Evolutionary conservation across 1,140 invertebrate species (phyloP), one percentile per base, ranked within the genome.

Genomic region (Aphidius gifuensis): DNA sequence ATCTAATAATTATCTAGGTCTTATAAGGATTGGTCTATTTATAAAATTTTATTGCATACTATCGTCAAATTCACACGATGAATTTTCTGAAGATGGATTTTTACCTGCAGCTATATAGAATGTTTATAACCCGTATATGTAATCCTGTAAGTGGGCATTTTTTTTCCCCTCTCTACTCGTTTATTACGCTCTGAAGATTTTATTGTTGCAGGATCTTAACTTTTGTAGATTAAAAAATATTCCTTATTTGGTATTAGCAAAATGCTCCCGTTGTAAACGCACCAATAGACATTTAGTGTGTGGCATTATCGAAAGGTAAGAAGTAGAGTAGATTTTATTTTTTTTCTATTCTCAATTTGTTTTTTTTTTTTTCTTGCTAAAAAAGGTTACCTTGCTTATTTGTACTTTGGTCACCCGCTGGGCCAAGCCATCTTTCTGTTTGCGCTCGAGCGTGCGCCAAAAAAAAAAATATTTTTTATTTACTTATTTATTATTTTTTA

Each of bases 141-240:
- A 78, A 79, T 79, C 77, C 77, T 73, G 68, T 77, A 75, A 77
- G 70, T 70, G 69, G 53, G 23, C 23, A 23, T 23, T 23, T 23
- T 23, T 23, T 23, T 23, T 23, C 3, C 3, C 23, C 23, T 23
- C 9, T 50, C 69, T 54, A 32, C 39, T 40, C 72, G 76, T 74
- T 71, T 77, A 76, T 74, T 74, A 78, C 76, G 76, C 76, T 77
- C 69, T 70, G 70, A 68, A 65, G 66, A 62, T 58, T 60, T 70
- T 64, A 76, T 79, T 79, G 72, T 76, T 67, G 66, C 47, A 9
- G 44, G 63, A 72, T 79, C 74, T 79, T 79, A 79, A 79, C 77
- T 79, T 79, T 68, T 77, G 60, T 67, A 71, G 74, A 77, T 79
- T 76, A 77, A 71, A 74, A 78, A 74, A 72, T 77, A 67, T 76